phyloP scores from a whole-genome alignment of 1,140 invertebrate species.

The Lordiphosa stackelbergi region DNA sequence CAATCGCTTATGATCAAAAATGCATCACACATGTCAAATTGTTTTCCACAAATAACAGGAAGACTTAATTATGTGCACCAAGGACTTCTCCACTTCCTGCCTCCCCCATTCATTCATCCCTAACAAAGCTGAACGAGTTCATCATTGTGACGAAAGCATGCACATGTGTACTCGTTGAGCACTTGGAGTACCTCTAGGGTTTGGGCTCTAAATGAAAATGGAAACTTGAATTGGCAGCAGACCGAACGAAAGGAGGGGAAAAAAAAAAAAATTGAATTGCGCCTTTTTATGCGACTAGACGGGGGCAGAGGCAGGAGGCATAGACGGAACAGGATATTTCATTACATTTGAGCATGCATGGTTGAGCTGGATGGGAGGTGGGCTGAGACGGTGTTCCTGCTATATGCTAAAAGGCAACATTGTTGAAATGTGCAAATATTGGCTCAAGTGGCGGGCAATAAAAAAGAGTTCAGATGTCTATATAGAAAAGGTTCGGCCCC shows the following conservation, averaged over 20 bases:
- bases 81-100: constrained; percentile 20
- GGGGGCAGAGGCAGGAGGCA: constrained; percentile 11
- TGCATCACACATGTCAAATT: constrained; percentile 5
- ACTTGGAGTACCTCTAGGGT: constrained; percentile 45
- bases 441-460: constrained; percentile 71
- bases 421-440: constrained; percentile 73
- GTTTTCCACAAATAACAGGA: constrained; percentile 12
- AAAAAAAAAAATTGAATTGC: constrained; percentile 64
- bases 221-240: constrained; percentile 64
- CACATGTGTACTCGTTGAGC: constrained; percentile 9
- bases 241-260: constrained; percentile 33
- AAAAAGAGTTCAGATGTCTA: constrained; percentile 22
- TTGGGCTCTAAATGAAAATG: constrained; percentile 46
- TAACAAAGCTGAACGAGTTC: constrained; percentile 49
- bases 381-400: neutral
- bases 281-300: constrained; percentile 62
- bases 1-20: constrained; percentile 10
- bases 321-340: constrained; percentile 66
- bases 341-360: constrained; percentile 75
- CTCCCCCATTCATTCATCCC: constrained; percentile 11
- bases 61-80: constrained; percentile 57
- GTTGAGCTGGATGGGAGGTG: constrained; percentile 29
- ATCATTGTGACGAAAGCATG: constrained; percentile 41
- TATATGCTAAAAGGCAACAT: constrained; percentile 53
- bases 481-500: constrained; percentile 30